Evolutionary conservation across 64 coral and sea anemone genomes (phyloP).

Genomic region (Pocillopora verrucosa): DNA sequence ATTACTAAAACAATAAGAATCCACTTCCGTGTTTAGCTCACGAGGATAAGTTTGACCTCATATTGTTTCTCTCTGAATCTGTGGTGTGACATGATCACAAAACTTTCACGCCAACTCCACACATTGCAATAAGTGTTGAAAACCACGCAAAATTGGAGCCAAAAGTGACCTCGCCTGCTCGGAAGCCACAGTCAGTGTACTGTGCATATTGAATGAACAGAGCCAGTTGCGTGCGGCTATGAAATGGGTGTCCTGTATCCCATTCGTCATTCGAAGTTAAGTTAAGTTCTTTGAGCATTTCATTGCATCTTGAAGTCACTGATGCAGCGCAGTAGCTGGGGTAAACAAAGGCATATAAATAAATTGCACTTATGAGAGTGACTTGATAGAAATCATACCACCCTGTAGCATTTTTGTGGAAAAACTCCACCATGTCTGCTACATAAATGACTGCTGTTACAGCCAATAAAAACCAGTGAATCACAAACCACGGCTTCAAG

Average conservation of each 20-base stretch:
- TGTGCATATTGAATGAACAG: constrained; percentile 75
- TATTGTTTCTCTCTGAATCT: too few relatives aligned
- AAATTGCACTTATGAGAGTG: background rate
- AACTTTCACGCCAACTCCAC: constrained; percentile 53
- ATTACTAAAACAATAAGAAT: too few relatives aligned
- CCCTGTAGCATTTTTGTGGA: constrained; percentile 1
- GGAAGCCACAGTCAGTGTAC: constrained; percentile 59
- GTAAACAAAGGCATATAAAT: constrained; percentile 74
- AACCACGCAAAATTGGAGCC: constrained; percentile 78
- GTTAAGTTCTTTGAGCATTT: constrained; percentile 71
- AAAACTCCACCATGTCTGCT: constrained; percentile 47
- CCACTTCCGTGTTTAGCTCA: too few relatives aligned
- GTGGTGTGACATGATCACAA: background rate
- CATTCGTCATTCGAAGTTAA: constrained; percentile 69
- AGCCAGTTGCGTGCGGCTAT: constrained; percentile 22
- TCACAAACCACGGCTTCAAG: constrained; percentile 66
- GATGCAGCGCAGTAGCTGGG: constrained; percentile 72
- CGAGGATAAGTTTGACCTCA: too few relatives aligned
- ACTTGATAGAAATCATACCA: background rate
- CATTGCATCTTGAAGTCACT: constrained; percentile 63
- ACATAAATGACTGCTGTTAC: constrained; percentile 49
- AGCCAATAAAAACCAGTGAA: constrained; percentile 67
- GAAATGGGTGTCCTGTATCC: constrained; percentile 51
- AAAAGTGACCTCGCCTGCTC: constrained; percentile 52
- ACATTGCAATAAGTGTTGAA: constrained; percentile 65